Conservation (phyloP, 1,140 invertebrate species). For the Anoplolepis gracilipes region DNA sequence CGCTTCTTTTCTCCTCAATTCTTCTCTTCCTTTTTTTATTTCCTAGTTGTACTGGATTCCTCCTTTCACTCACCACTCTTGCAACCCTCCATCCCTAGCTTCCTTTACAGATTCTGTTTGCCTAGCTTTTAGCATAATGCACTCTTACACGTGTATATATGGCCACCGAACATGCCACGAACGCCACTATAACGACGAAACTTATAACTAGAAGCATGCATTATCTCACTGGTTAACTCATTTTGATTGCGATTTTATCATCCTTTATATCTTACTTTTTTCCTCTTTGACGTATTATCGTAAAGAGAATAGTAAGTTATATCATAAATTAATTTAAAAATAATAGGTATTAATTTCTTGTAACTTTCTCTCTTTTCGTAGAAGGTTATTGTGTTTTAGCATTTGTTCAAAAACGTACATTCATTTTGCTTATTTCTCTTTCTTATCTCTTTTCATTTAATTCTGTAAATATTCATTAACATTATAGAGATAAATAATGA, state of each 20-base stretch:
- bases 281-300: background rate
- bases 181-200: constrained; percentile 13
- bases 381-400: background rate
- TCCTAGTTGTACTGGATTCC: constrained; percentile 44
- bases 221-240: background rate
- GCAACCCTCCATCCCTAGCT: constrained; percentile 9
- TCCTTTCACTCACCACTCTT: background rate
- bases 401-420: background rate
- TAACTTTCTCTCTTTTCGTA: background rate
- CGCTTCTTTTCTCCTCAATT: background rate
- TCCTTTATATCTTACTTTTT: background rate
- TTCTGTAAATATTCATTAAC: background rate
- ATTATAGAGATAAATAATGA: background rate
- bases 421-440: background rate
- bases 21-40: background rate
- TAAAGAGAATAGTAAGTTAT: background rate
- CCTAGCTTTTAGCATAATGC: constrained; percentile 69
- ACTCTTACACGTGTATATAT: constrained; percentile 28
- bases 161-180: background rate
- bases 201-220: constrained; percentile 5
- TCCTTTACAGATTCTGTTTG: constrained; percentile 51
- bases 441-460: no score
- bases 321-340: background rate
- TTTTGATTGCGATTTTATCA: background rate
- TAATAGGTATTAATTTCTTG: background rate